These are phyloP conservation scores for Columba livia DNA, from an alignment of 2,113 vertebrate species.

Conservation along the genomic window DNA sequence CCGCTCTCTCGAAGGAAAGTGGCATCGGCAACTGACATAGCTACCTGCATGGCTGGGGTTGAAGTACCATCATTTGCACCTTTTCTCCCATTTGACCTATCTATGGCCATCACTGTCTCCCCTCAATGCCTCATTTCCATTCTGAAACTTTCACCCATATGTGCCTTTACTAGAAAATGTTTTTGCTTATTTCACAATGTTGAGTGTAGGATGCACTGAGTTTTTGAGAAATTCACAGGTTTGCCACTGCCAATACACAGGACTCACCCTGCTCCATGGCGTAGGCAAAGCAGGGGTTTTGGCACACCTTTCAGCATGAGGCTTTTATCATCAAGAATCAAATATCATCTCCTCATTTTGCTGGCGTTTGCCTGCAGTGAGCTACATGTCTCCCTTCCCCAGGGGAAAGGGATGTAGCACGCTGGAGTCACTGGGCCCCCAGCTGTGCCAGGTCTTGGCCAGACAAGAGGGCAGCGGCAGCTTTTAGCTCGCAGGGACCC, in stretches of 20 bases:
- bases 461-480: not conserved
- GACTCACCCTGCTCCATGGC: accelerated
- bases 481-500: not conserved
- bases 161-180: not conserved
- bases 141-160: not conserved
- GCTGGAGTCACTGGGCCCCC: not conserved
- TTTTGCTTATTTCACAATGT: not conserved
- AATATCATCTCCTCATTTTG: conserved; percentile 9
- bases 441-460: not conserved
- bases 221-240: not conserved
- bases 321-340: not conserved
- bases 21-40: not conserved
- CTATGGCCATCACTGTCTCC: not conserved
- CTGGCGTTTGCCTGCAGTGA: not conserved
- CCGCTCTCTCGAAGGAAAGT: not conserved
- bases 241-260: not conserved
- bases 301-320: not conserved
- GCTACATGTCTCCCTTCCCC: not conserved
- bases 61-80: not conserved
- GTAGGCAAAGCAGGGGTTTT: not conserved
- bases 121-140: not conserved
- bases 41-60: accelerated
- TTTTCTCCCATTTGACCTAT: not conserved
- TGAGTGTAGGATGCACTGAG: not conserved
- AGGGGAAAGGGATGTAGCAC: not conserved